These are phyloP conservation scores for Willowsia nigromaculata DNA, from an alignment of 2,888 invertebrate genomes.

Conservation along the genomic window DNA sequence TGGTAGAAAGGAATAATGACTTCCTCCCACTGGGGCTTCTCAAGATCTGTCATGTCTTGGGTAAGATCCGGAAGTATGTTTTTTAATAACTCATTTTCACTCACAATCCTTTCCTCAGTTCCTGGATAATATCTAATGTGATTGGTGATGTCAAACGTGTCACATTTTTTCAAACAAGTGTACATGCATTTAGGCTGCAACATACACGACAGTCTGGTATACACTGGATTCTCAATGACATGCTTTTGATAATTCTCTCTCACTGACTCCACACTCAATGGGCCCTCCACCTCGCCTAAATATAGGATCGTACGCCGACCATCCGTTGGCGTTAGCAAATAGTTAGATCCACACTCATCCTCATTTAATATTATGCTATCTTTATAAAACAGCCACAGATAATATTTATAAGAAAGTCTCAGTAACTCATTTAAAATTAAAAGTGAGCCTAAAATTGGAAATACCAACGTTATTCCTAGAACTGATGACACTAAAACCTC, in stretches of 20 bases:
- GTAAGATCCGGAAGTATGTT: constrained; percentile 64
- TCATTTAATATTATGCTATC: background rate
- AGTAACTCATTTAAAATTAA: constrained; percentile 17
- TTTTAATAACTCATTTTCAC: constrained; percentile 66
- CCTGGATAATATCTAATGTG: constrained; percentile 71
- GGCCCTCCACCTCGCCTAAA: constrained; percentile 61
- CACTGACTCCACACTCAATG: constrained; percentile 53
- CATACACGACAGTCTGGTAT: constrained; percentile 69
- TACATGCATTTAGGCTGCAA: constrained; percentile 55
- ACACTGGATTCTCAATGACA: constrained; percentile 63
- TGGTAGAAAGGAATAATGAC: constrained; percentile 69
- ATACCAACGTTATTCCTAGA: background rate
- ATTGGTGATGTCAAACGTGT: constrained; percentile 71
- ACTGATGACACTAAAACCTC: background rate
- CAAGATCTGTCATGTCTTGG: constrained; percentile 68
- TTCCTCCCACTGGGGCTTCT: constrained; percentile 77
- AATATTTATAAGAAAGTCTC: background rate
- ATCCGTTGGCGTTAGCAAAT: background rate
- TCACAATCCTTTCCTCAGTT: constrained; percentile 57
- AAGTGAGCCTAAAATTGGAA: background rate
- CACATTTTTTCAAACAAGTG: constrained; percentile 71
- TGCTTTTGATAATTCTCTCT: constrained; percentile 58
- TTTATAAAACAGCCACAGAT: constrained; percentile 6
- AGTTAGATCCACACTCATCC: constrained; percentile 6
- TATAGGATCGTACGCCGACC: constrained; percentile 28